phyloP scores from a whole-genome alignment of 2,113 vertebrate species.

The Aegotheles bennettii region DNA sequence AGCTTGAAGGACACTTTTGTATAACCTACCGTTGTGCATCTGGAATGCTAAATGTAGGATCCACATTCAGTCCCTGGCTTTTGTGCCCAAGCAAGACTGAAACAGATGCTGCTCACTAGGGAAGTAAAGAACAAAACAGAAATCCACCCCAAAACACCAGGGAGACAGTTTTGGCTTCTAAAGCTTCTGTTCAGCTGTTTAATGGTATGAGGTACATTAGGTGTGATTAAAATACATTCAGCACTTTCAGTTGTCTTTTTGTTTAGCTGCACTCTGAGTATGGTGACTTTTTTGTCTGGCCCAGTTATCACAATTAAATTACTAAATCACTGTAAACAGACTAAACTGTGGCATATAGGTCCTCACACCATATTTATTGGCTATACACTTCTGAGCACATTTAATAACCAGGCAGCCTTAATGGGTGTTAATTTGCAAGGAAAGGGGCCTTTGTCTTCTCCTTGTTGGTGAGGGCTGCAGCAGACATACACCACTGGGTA shows the following conservation, averaged over 20 bases:
- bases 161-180: not conserved
- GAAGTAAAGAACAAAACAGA: not conserved
- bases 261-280: not conserved
- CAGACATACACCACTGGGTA: not conserved
- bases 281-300: not conserved
- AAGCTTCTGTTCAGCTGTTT: not conserved
- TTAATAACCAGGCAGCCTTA: not conserved
- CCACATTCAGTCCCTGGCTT: not conserved
- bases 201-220: not conserved
- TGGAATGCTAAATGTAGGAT: not conserved
- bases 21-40: not conserved
- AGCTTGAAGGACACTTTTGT: not conserved
- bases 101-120: not conserved
- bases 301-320: not conserved
- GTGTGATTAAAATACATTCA: not conserved
- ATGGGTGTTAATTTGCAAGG: not conserved
- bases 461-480: not conserved
- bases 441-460: not conserved
- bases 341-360: accelerated
- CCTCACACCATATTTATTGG: not conserved
- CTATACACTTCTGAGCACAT: not conserved
- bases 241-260: not conserved
- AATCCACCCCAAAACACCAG: not conserved
- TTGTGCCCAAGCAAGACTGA: not conserved
- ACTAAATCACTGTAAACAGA: not conserved